A percentile compares a stretch with the other conserved stretches of the same genome.
phyloP scores from a whole-genome alignment of 2,888 invertebrate species.

The Agrotis segetum region DNA sequence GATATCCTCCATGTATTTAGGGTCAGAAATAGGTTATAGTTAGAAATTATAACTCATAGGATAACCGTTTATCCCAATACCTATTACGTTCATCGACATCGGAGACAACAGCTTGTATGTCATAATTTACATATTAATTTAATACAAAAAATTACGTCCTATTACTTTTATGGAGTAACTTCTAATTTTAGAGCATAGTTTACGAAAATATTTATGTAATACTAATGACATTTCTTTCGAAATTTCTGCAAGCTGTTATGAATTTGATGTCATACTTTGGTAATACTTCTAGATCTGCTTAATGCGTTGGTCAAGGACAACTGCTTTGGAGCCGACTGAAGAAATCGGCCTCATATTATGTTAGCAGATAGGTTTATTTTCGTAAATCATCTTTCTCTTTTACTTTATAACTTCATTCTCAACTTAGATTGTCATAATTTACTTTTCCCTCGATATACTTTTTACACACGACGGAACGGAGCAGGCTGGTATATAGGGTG shows the following conservation, averaged over 20 bases:
- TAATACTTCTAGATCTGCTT: conserved; percentile 11
- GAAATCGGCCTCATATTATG: conserved; percentile 2
- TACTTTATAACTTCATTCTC: not conserved
- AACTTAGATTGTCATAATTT: conserved; percentile 6
- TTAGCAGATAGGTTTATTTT: conserved; percentile 7
- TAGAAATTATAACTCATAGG: too few relatives aligned
- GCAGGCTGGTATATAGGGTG: too few relatives aligned
- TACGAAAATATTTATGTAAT: conserved; percentile 36
- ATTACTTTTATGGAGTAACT: conserved; percentile 38
- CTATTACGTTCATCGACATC: too few relatives aligned
- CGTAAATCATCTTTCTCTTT: not conserved
- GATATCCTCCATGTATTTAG: too few relatives aligned
- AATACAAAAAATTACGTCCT: conserved; percentile 14
- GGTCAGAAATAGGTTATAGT: too few relatives aligned
- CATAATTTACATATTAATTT: conserved; percentile 44
- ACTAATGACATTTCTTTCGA: conserved; percentile 30
- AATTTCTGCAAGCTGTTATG: conserved; percentile 16
- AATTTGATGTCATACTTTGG: conserved; percentile 25
- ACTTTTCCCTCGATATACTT: too few relatives aligned
- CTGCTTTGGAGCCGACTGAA: not conserved
- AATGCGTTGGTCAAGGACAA: conserved; percentile 18
- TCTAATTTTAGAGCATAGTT: not conserved
- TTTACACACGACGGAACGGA: too few relatives aligned
- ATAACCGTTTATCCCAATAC: too few relatives aligned
- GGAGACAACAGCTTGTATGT: not conserved